These are phyloP conservation scores for Quadroppia sp. DNA, from an alignment of 2,888 invertebrate species.

Conservation along the genomic window DNA sequence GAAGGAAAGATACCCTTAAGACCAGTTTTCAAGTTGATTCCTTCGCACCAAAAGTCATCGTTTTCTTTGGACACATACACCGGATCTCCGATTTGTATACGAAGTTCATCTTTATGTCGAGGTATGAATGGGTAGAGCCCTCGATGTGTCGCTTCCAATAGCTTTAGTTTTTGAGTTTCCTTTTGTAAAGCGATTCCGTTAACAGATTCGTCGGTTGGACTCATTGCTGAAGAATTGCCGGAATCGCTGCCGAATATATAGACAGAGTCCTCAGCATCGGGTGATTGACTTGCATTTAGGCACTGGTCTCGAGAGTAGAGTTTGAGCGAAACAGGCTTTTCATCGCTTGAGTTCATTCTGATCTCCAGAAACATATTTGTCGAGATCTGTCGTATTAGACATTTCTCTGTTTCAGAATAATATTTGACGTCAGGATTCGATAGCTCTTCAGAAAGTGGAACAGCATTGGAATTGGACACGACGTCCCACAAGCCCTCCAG, in stretches of 20 bases:
- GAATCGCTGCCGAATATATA: slow-evolving; percentile 16
- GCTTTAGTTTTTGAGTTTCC: slow-evolving; percentile 50
- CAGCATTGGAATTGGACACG: slow-evolving; percentile 48
- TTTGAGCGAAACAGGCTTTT: slow-evolving; percentile 31
- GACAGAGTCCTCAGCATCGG: background rate
- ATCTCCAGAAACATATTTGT: slow-evolving; percentile 42
- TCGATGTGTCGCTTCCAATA: slow-evolving; percentile 89
- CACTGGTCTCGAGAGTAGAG: slow-evolving; percentile 5
- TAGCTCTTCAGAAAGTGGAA: slow-evolving; percentile 17
- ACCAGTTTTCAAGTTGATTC: slow-evolving; percentile 89
- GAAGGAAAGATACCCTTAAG: slow-evolving; percentile 93
- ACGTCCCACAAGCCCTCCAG: slow-evolving; percentile 49
- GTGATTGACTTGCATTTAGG: background rate
- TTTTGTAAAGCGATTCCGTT: background rate
- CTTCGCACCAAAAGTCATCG: slow-evolving; percentile 97
- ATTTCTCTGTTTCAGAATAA: slow-evolving; percentile 13
- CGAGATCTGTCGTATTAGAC: slow-evolving; percentile 35
- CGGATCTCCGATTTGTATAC: slow-evolving; percentile 94
- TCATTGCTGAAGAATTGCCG: background rate
- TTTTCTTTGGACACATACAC: slow-evolving; percentile 93
- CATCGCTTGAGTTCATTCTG: slow-evolving; percentile 21
- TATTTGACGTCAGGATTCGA: slow-evolving; percentile 47
- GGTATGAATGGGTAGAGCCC: slow-evolving; percentile 94
- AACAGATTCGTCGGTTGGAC: background rate
- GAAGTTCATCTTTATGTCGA: slow-evolving; percentile 89